Evolutionary conservation across 2,797 vertebrate species (phyloP).

Genomic region (Lerista edwardsae): DNA sequence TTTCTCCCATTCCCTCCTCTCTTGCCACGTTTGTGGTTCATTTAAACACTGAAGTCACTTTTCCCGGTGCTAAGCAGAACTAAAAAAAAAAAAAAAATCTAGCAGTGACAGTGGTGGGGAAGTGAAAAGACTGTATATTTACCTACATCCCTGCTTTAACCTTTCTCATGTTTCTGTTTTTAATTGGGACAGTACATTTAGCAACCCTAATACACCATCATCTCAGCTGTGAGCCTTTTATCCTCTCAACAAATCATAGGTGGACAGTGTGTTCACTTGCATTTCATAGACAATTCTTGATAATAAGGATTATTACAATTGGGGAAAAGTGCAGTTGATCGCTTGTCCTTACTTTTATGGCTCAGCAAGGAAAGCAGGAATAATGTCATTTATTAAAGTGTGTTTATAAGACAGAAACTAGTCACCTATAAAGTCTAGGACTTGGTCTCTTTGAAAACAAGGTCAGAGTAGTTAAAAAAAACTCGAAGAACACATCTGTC

Average conservation of each 20-base stretch:
- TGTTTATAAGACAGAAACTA: slow-evolving; percentile 23
- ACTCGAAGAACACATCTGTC: slow-evolving; percentile 2
- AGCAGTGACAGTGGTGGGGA: no score
- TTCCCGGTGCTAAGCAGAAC: background rate
- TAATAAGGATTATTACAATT: background rate
- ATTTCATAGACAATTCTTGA: slow-evolving; percentile 29
- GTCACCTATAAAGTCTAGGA: slow-evolving; percentile 27
- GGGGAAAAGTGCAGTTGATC: background rate
- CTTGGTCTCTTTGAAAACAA: slow-evolving; percentile 21
- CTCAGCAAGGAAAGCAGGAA: background rate
- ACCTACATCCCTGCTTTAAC: no score
- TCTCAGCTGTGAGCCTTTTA: slow-evolving; percentile 17
- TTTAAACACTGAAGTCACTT: background rate
- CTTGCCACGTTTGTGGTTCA: background rate
- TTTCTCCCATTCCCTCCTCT: background rate
- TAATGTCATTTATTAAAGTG: background rate
- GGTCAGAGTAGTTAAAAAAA: slow-evolving; percentile 29
- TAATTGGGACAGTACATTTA: background rate
- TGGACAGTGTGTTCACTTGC: background rate
- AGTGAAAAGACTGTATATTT: no score
- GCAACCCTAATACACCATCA: background rate
- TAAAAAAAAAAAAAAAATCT: no score
- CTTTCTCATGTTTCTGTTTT: background rate
- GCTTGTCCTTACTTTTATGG: background rate
- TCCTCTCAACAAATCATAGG: slow-evolving; percentile 12